Base-by-base conservation (phyloP, 2,113 vertebrate genomes). In the Sylvietta virens region DNA sequence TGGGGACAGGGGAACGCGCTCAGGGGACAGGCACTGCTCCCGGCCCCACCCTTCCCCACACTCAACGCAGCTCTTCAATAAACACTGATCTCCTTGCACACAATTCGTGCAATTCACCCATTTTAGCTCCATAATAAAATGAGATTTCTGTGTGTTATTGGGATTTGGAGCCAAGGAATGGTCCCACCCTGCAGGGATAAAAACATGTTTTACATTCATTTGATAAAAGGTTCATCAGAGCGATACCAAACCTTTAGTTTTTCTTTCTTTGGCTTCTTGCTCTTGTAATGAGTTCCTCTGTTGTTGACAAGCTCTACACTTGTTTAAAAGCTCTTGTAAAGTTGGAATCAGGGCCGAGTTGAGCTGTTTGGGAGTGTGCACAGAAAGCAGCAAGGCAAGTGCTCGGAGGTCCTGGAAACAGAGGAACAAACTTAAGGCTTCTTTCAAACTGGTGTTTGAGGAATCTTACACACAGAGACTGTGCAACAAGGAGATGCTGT, bases 181-280 rank as follows among this genome's bases (percentile, higher is more conserved):
- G 14, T 54, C 62, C 60, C 44, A 9, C 13, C 22, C 15, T 13
- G 18, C 33, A 19, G 9, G 18, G 26, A 61, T 27, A 2, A 35
- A 73, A 18, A 23, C 42, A 37, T 0, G 0, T 1, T 0, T 18
- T 26, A 15, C 1, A 0, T 28, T 47, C 4, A 15, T 42, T 39
- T 12, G 45, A 24, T 10, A 48, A 73, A 82, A 60, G 22, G 53
- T 33, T 11, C 37, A 20, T 66, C n/a, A 39, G 42, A 42, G 27
- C 0, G 3, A 82, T 33, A 45, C 9, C 11, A 92, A 93, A 99
- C 99, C 99, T 99, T 99, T 99, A 97, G 98, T 98, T 98, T 99
- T 99, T 97, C 98, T 98, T 97, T 99, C 98, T 98, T 98, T 99
- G 97, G 99, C 98, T 98, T 99, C 99, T 96, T 98, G 98, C 92